Conservation (phyloP, 2,888 invertebrate species). For the Uloborus plumipes region DNA sequence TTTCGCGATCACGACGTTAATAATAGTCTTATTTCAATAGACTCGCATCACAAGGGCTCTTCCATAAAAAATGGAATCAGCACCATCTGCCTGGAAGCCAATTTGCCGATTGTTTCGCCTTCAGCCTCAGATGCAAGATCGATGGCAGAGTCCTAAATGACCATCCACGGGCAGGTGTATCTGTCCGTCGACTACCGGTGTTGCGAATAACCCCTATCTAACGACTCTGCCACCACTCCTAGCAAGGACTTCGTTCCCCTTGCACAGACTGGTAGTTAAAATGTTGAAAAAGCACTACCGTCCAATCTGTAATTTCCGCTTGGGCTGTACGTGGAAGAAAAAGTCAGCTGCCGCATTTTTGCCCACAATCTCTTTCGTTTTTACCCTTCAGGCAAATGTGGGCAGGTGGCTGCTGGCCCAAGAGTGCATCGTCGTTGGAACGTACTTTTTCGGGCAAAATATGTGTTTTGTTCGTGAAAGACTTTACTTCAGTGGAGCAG, state of each 20-base stretch:
- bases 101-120: constrained; percentile 50
- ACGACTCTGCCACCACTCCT: constrained; percentile 3
- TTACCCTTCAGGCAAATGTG: constrained; percentile 1
- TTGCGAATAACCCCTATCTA: constrained; percentile 25
- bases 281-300: constrained; percentile 42
- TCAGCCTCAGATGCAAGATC: constrained; percentile 13
- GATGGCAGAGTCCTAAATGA: constrained; percentile 53
- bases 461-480: too few species aligned
- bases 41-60: too few species aligned
- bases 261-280: constrained; percentile 58
- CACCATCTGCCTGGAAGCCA: constrained; percentile 51
- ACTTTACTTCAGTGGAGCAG: too few species aligned
- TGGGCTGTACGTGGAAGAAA: constrained; percentile 5
- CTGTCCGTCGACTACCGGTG: constrained; percentile 51
- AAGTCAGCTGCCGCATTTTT: constrained; percentile 43
- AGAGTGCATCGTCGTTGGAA: too few species aligned
- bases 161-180: constrained; percentile 51
- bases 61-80: too few species aligned
- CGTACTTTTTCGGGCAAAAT: too few species aligned
- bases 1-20: too few species aligned
- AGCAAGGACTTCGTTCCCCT: constrained; percentile 30
- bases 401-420: constrained; percentile 6
- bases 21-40: too few species aligned
- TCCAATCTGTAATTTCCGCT: constrained; percentile 59
- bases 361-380: constrained; percentile 13